Conservation (phyloP, 2,797 vertebrate genomes). For the Chelon auratus region DNA sequence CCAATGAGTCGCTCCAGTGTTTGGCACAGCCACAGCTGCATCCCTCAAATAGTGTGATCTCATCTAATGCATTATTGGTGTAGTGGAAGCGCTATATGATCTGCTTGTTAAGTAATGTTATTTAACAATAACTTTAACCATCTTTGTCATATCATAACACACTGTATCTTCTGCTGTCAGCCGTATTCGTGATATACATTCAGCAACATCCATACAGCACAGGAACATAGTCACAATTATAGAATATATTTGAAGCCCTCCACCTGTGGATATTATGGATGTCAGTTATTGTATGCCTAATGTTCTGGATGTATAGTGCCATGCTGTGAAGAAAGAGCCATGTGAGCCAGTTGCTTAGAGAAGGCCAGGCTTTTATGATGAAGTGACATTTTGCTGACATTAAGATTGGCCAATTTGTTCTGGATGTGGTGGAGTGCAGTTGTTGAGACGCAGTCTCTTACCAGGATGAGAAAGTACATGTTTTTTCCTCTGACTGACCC, state of each 20-base stretch:
- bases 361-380: constrained; percentile 85
- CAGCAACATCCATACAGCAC: constrained; percentile 17
- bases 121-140: constrained; percentile 23
- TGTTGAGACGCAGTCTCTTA: constrained; percentile 78
- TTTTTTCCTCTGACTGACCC: constrained; percentile 68
- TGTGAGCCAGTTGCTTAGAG: constrained; percentile 74
- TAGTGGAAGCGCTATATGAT: constrained; percentile 28
- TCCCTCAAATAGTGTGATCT: constrained; percentile 34
- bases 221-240: constrained; percentile 40
- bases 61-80: constrained; percentile 15
- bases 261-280: constrained; percentile 80
- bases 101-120: constrained; percentile 23
- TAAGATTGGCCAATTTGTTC: constrained; percentile 89
- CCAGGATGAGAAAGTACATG: constrained; percentile 74
- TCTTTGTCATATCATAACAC: constrained; percentile 20
- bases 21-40: constrained; percentile 22
- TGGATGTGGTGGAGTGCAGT: constrained; percentile 82
- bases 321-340: constrained; percentile 83
- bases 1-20: constrained; percentile 72
- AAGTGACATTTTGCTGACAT: constrained; percentile 90
- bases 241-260: constrained; percentile 66
- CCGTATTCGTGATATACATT: constrained; percentile 20
- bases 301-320: constrained; percentile 83
- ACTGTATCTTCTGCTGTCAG: constrained; percentile 22
- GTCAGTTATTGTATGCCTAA: constrained; percentile 80